Evolutionary conservation across 64 coral and sea anemone species (phyloP), one percentile per base, ranked within the genome.

Genomic region (Montipora sp.): DNA sequence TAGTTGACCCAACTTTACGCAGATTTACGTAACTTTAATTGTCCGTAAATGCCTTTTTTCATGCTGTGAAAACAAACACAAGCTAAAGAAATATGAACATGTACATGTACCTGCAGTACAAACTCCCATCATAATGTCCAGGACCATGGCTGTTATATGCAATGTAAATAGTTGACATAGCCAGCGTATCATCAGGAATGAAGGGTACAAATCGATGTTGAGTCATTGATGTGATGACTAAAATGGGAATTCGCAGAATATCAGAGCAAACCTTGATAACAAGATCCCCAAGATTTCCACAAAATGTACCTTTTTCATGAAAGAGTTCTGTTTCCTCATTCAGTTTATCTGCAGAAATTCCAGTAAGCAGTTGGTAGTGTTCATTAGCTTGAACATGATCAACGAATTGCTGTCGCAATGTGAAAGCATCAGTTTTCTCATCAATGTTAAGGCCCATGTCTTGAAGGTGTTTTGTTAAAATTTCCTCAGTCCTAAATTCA

Each of bases 191-290:
- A 53, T 48, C 77, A 15, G 89, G 89, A 16, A 90, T 90, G 21
- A 90, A 90, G 19, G 89, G 44, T 7, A 90, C 46, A 69, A 20
- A 81, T 45, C 5, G 77, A 22, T 49, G 47, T 21, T 79, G 59
- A 2, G 43, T 11, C 3, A 81, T 18, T 5, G 59, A 80, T 8
- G 58, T 81, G 12, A 81, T 24, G 23, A 90, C 89, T 0, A 90
- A 5, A 13, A 90, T 81, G 3, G 89, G 59, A 19, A 90, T 16
- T 18, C n/a, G 8, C 18, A 90, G 47, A 10, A 82, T 51, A 9
- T 90, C 89, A 36, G 66, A 91, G 70, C 78, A 91, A 8, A 82
- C 89, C 27, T 59, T 81, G 60, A 91, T 63, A 63, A 91, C 68
- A 22, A 83, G 46, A 43, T 83, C 89, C 14, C 78, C 78, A 50